A percentile compares a stretch with the other conserved stretches of the same genome.
These are phyloP conservation scores for Oxycera nigricornis DNA, from an alignment of 2,888 invertebrate species.

Conservation along the genomic window DNA sequence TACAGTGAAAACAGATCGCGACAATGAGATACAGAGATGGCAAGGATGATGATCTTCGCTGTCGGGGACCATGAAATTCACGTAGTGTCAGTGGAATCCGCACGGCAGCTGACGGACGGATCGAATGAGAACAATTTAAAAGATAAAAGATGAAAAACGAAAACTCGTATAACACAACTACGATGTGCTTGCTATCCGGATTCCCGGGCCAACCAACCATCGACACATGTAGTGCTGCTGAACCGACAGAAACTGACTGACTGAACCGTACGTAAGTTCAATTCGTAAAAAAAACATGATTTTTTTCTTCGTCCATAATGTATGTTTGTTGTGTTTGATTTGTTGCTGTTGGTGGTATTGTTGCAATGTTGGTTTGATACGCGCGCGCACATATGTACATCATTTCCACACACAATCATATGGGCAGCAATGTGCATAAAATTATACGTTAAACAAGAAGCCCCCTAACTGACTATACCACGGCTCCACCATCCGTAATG, in stretches of 20 bases:
- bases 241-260: conserved; percentile 21
- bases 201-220: not conserved
- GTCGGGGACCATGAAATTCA: too few species aligned
- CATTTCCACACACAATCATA: conserved; percentile 13
- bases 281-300: conserved; percentile 25
- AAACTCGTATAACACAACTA: not conserved
- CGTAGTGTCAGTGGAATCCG: too few species aligned
- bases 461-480: too few species aligned
- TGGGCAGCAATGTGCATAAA: not conserved
- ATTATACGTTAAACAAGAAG: too few species aligned
- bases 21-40: too few species aligned
- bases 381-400: not conserved
- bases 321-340: conserved; percentile 21
- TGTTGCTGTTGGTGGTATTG: conserved; percentile 8
- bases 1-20: too few species aligned
- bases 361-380: not conserved
- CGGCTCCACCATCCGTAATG: not conserved
- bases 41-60: too few species aligned
- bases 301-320: conserved; percentile 6
- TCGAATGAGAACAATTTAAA: too few species aligned
- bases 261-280: conserved; percentile 23
- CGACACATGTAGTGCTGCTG: not conserved
- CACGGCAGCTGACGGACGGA: too few species aligned
- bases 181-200: conserved; percentile 2
- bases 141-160: conserved; percentile 1